phyloP scores from a whole-genome alignment of 2,113 vertebrate species.

The Myotis davidii region DNA sequence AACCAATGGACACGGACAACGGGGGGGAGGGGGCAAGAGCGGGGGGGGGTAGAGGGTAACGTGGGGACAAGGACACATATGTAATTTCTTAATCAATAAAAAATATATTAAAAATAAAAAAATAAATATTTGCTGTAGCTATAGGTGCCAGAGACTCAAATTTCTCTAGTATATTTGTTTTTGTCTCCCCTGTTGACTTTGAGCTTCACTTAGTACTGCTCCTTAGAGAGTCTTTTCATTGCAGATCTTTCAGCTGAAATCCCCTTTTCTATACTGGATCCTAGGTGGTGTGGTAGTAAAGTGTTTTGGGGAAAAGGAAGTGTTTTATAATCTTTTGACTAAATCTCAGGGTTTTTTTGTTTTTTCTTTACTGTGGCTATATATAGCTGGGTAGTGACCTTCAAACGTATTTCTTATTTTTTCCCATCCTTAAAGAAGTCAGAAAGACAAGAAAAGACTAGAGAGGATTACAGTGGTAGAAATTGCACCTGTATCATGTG shows the following conservation, averaged over 20 bases:
- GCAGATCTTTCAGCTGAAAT: neutral
- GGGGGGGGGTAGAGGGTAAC: no score
- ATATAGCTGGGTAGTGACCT: neutral
- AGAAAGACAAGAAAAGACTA: neutral
- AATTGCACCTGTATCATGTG: neutral
- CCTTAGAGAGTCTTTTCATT: neutral
- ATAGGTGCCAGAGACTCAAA: neutral
- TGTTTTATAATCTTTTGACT: neutral
- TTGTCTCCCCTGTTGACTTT: neutral
- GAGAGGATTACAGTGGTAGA: neutral
- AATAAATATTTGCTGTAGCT: neutral
- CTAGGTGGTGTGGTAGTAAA: neutral
- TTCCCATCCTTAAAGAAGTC: neutral
- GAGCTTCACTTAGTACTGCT: neutral
- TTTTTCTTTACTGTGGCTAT: neutral
- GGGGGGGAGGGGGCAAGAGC: no score
- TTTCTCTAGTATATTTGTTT: neutral
- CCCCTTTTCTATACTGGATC: neutral
- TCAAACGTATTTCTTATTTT: neutral
- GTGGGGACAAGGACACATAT: no score
- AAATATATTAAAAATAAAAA: no score
- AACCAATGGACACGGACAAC: no score
- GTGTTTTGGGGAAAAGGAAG: neutral
- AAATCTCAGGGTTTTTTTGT: neutral
- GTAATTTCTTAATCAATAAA: no score